Base-by-base conservation (phyloP, 2,113 vertebrate species). In the Stomatorhinus ivindoensis region DNA sequence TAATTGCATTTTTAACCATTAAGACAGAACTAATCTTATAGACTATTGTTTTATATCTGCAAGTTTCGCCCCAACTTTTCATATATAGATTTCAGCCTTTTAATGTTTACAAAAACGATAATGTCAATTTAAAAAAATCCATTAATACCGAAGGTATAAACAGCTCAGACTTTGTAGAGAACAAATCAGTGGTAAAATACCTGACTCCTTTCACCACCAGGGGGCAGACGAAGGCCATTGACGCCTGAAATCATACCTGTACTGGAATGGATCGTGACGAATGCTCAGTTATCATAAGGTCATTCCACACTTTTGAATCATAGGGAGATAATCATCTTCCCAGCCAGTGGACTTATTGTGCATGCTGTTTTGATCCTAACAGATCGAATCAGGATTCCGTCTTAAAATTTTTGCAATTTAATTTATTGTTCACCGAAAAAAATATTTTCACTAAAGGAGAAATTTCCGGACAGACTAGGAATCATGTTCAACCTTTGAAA, bases 141-240 rank as follows among this genome's bases (percentile, higher is more conserved):
- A 19, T 19, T 42, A 44, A 85, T 24, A 47, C 11, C 44, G 4
- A 85, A 85, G n/a, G 19, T 46, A 3, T 39, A 19, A 76, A 76
- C 15, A 24, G 21, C 27, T 76, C 15, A 76, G 69, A 76, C 69
- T 39, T 39, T 17, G 11, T 39, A 13, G 69, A 5, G 42, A 24
- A 83, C 39, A 21, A 7, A 83, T 11, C 17, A 44, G 42, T 7
- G 42, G 39, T 47, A 83, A 42, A n/a, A 47, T 47, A 11, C 46
- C 35, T 24, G 39, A 47, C 6, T 84, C 19, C 82, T 44, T 21
- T 44, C 44, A 84, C 82, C 82, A 84, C 44, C 44, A 84, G 82
- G 82, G 82, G 82, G 82, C 82, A 84, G 82, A 84, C 82, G 24
- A 84, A 84, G 19, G 82, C 82, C 82, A 84, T 24, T 46, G 6